Conservation (phyloP, 2,797 vertebrate species). For the Hydrophis major region DNA sequence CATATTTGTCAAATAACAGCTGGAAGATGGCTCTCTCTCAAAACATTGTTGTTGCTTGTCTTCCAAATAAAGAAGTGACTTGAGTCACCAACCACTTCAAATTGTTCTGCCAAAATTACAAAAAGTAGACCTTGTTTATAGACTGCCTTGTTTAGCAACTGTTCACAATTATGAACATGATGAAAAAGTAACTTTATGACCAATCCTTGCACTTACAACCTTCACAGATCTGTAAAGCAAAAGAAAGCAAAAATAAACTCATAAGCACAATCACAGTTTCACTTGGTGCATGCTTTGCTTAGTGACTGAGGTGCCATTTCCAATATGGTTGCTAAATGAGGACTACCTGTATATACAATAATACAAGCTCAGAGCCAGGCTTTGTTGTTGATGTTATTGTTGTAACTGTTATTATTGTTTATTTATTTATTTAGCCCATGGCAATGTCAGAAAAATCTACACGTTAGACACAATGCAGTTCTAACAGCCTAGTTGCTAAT, state of each 20-base stretch:
- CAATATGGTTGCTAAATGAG: neutral
- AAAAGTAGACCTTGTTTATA: neutral
- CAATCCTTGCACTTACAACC: neutral
- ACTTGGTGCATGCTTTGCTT: neutral
- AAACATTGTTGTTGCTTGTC: neutral
- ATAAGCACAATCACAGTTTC: neutral
- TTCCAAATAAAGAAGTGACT: neutral
- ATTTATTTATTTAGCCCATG: no score
- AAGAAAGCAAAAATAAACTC: neutral
- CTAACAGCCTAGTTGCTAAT: no score
- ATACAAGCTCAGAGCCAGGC: neutral
- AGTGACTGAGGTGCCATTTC: neutral
- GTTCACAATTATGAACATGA: neutral
- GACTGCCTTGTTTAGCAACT: neutral
- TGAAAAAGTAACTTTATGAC: neutral
- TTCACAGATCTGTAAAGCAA: neutral
- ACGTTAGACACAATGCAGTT: no score
- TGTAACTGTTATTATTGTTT: no score
- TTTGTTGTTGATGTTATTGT: neutral
- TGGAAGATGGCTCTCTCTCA: neutral
- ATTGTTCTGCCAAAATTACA: neutral
- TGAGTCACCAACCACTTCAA: neutral
- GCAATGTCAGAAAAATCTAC: no score
- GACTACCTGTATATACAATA: neutral
- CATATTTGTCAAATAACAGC: neutral